Conservation (phyloP, 2,888 invertebrate genomes). For the Falcaria lacertinaria region DNA sequence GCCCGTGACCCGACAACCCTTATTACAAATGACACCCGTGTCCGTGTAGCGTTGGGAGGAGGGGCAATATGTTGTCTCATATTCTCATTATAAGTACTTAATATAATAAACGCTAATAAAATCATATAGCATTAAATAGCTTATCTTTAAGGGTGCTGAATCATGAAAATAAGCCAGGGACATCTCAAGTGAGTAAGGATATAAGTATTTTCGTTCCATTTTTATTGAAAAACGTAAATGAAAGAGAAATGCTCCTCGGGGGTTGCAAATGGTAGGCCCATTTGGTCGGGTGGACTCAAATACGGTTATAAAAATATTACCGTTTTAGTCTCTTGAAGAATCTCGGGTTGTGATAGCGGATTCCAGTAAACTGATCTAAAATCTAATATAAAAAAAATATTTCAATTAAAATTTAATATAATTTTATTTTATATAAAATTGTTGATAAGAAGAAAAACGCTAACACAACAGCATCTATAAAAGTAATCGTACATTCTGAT, state of each 20-base stretch:
- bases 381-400: too few relatives aligned
- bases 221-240: background rate
- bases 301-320: background rate
- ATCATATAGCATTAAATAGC: too few relatives aligned
- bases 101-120: background rate
- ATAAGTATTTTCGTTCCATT: background rate
- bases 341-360: background rate
- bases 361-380: background rate
- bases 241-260: background rate
- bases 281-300: background rate
- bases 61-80: background rate
- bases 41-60: background rate
- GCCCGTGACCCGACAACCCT: conserved; percentile 14
- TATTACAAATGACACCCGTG: conserved; percentile 20
- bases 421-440: too few relatives aligned
- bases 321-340: background rate
- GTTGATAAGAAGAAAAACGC: too few relatives aligned
- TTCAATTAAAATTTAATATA: too few relatives aligned
- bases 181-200: background rate
- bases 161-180: too few relatives aligned
- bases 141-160: too few relatives aligned
- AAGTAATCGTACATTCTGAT: too few relatives aligned
- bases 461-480: too few relatives aligned
- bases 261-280: background rate
- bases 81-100: background rate